Evolutionary conservation across 2,797 vertebrate species (phyloP), one percentile per base, ranked within the genome.

Genomic region (Varecia variegata): DNA sequence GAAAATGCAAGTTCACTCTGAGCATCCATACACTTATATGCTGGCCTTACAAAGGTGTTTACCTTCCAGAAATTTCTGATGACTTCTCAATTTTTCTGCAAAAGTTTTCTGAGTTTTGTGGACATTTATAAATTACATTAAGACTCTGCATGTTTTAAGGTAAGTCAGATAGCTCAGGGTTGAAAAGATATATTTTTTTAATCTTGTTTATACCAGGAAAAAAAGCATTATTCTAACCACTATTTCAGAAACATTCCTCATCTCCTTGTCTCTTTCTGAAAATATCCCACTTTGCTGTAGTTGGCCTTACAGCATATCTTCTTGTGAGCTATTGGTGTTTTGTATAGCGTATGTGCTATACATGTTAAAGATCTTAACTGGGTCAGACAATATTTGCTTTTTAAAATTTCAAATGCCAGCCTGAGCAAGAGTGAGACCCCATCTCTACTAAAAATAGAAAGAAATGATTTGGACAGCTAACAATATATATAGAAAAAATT

Each of bases 381-480:
- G 45, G n/a, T 71, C 58, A 58, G 7, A 67, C 52, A 45, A 52
- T 23, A 74, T 91, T 68, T 82, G 23, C 35, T 35, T 93, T 80
- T 52, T 54, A 83, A 58, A 95, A 76, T 84, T 93, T 91, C 20
- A 67, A 92, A 92, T 87, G 18, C n/a, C n/a, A n/a, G n/a, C n/a
- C n/a, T n/a, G n/a, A n/a, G n/a, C n/a, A n/a, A n/a, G n/a, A n/a
- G n/a, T n/a, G n/a, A n/a, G n/a, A n/a, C n/a, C n/a, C n/a, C n/a
- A n/a, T n/a, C n/a, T n/a, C n/a, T n/a, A n/a, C n/a, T n/a, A n/a
- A n/a, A n/a, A n/a, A n/a, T n/a, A n/a, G n/a, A n/a, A n/a, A n/a
- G n/a, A n/a, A n/a, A n/a, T n/a, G n/a, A n/a, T n/a, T n/a, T n/a
- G n/a, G n/a, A n/a, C n/a, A n/a, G n/a, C n/a, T n/a, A n/a, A n/a